Base-by-base conservation (phyloP, 2,797 vertebrate genomes). In the Corythornis leucogaster region DNA sequence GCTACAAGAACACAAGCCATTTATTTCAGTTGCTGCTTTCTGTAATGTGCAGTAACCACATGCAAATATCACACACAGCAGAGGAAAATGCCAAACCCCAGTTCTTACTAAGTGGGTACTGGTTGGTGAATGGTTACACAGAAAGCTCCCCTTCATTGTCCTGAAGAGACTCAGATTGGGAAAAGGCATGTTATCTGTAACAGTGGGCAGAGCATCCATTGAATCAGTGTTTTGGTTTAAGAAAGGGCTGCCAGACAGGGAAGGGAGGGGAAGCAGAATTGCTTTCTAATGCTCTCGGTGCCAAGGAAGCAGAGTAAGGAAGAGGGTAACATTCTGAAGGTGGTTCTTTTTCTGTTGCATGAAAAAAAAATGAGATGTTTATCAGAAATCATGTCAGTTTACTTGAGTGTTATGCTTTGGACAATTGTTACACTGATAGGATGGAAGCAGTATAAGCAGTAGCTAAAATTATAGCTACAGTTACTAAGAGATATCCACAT, bases 401-500 rank as follows among this genome's bases (percentile, higher is more conserved):
- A 69, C 11, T 71, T 46, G 74, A 85, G 50, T 67, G 63, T 89
- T 87, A 42, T 11, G 33, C 70, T 81, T 83, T 79, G 85, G 80
- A 80, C 76, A 53, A 40, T 80, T 66, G 15, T 58, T 62, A 38
- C 21, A 19, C 58, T 85, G 62, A 81, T 40, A 84, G 61, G 70
- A 59, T 87, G 48, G 76, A 89, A 87, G 69, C 58, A 53, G 51
- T 26, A 31, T 84, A 80, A 94, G 55, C 68, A 63, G 54, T 77
- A 93, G 78, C 64, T 95, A 46, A 73, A 90, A 69, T 92, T 94
- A 90, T 82, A 94, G 78, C 68, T 71, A 28, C 84, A 90, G 93
- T 92, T 93, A 93, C 91, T 88, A 55, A 55, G 87, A 90, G 78
- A 93, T 80, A 87, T 71, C 46, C 58, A 12, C 54, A 62, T 67